These are phyloP conservation scores for Drosophila athabasca DNA, from an alignment of 1,140 invertebrate species.

Conservation along the genomic window DNA sequence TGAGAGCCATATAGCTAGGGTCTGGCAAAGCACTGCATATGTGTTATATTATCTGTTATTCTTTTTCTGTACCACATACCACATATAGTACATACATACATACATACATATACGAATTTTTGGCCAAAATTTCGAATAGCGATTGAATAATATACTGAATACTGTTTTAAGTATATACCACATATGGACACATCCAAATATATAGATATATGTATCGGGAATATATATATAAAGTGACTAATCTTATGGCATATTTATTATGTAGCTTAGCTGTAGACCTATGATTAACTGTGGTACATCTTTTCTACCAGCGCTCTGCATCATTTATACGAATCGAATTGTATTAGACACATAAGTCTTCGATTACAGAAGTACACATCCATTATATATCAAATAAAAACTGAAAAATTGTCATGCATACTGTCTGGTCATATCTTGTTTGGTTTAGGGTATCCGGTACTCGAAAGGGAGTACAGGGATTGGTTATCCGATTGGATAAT, in stretches of 20 bases:
- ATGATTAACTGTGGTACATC: conserved; percentile 55
- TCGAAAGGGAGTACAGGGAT: too few relatives aligned
- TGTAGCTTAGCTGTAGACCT: conserved; percentile 71
- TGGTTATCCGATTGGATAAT: too few relatives aligned
- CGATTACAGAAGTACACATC: conserved; percentile 23
- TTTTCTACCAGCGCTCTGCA: conserved; percentile 46
- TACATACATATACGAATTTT: conserved; percentile 28
- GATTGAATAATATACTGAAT: conserved; percentile 47
- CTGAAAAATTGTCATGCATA: conserved; percentile 21
- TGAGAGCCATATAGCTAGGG: conserved; percentile 34
- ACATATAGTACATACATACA: neutral
- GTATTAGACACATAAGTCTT: conserved; percentile 37
- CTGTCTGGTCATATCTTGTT: too few relatives aligned
- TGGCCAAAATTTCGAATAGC: conserved; percentile 65
- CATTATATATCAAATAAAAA: conserved; percentile 46
- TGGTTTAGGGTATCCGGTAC: too few relatives aligned
- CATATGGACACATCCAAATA: too few relatives aligned
- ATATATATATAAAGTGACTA: conserved; percentile 30
- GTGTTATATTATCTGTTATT: conserved; percentile 63
- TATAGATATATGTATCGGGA: neutral
- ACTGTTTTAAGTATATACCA: conserved; percentile 73
- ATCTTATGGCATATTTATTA: conserved; percentile 68
- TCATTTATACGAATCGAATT: conserved; percentile 51
- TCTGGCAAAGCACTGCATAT: conserved; percentile 41
- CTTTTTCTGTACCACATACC: conserved; percentile 18